Conservation (phyloP, 2,113 vertebrate species). For the Tetrax tetrax region DNA sequence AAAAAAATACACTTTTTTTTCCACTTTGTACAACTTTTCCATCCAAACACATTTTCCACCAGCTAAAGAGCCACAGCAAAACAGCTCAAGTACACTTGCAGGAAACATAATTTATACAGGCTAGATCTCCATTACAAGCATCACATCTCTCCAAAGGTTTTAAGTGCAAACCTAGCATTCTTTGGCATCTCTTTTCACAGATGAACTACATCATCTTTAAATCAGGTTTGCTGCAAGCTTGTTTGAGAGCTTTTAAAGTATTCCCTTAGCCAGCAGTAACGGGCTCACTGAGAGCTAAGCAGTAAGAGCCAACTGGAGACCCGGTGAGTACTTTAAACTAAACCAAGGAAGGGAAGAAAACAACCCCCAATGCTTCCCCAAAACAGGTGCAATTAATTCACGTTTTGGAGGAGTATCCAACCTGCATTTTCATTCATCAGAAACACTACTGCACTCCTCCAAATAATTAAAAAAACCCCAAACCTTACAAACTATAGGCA, state of each 20-base stretch:
- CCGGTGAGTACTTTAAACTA: background rate
- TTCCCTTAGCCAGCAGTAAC: background rate
- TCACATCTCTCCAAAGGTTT: background rate
- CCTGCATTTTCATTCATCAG: background rate
- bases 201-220: background rate
- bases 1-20: background rate
- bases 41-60: background rate
- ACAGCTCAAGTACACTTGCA: background rate
- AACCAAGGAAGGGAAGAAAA: background rate
- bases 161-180: background rate
- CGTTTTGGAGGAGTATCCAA: background rate
- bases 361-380: background rate
- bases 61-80: background rate
- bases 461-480: background rate
- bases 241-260: background rate
- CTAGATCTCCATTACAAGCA: background rate
- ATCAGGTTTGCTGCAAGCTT: background rate
- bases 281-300: background rate
- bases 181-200: background rate
- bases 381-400: background rate
- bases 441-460: background rate
- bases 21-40: background rate
- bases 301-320: background rate
- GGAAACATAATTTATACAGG: background rate
- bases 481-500: background rate